These are phyloP conservation scores for Corythoichthys haematopterus DNA, from an alignment of 2,113 vertebrate species.

Conservation along the genomic window DNA sequence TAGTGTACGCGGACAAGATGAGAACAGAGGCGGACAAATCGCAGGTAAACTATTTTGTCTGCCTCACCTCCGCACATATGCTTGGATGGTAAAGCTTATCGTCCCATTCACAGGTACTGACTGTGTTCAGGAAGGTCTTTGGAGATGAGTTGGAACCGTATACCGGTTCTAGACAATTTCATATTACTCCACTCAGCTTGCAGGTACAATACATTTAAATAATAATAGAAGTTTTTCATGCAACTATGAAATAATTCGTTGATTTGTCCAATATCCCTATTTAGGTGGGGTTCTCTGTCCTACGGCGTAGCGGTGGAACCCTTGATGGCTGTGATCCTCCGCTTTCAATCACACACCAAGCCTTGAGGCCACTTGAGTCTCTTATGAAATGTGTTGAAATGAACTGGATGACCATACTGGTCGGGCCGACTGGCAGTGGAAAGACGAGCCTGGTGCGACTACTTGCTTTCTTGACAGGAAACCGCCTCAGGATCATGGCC, in stretches of 20 bases:
- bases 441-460: conserved; percentile 91
- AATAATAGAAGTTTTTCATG: too few species aligned
- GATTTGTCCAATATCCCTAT: background rate
- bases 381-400: conserved; percentile 96
- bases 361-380: conserved; percentile 83
- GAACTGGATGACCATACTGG: conserved; percentile 95
- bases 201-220: conserved; percentile 82
- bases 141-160: conserved; percentile 77
- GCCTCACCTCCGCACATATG: background rate
- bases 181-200: conserved; percentile 85
- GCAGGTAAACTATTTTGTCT: conserved; percentile 66
- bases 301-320: conserved; percentile 78
- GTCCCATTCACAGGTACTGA: conserved; percentile 72
- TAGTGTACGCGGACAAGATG: conserved; percentile 93
- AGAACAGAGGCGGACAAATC: conserved; percentile 83
- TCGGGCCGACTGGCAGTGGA: conserved; percentile 86
- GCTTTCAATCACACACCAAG: conserved; percentile 84
- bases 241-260: background rate
- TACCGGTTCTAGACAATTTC: conserved; percentile 81
- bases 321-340: conserved; percentile 72
- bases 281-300: conserved; percentile 89
- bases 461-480: conserved; percentile 87
- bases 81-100: too few species aligned
- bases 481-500: conserved; percentile 85
- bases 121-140: conserved; percentile 83